Evolutionary conservation across 2,113 vertebrate genomes (phyloP), one percentile per base, ranked within the genome.

Genomic region (Etheostoma cragini): DNA sequence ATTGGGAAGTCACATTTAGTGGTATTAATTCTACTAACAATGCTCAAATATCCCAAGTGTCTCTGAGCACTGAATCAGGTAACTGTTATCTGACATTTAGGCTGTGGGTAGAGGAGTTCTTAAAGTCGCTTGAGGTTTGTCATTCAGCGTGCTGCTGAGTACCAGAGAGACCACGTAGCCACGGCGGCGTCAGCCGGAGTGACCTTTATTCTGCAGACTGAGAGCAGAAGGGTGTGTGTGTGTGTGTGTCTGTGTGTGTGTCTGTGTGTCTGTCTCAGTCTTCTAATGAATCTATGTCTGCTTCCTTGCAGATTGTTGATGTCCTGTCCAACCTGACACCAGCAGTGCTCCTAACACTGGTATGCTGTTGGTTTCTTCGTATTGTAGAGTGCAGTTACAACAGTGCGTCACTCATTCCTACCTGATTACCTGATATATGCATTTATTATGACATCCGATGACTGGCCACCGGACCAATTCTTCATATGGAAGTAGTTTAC

Each of bases 271-370:
- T 54, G 21, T 71, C 38, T 82, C 24, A 15, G 26, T 38, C 77
- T 11, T 62, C 42, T 87, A 60, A 87, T 81, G 65, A 54, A 26
- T 68, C n/a, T 15, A 85, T 42, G 87, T 80, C 50, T 93, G 90
- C 76, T 81, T 79, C 64, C 35, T 57, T 88, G 14, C 88, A 98
- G 97, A 95, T 98, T 8, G 90, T 87, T 74, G 92, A 68, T 63
- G 90, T 97, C 24, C 92, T 98, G 86, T 80, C 90, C 52, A 94
- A 56, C 0, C 89, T 87, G 94, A 95, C 67, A 6, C 96, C 96
- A 49, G 90, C 95, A 4, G 88, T 94, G 24, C 96, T 98, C 12
- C 96, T 97, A 2, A 98, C 97, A 47, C 88, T 98, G 96, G 97
- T 98, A 94, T 89, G 95, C 30, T 19, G 30, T 42, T 26, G 7